Conservation (phyloP, 2,888 invertebrate species). For the Apomyelois bistriatella region DNA sequence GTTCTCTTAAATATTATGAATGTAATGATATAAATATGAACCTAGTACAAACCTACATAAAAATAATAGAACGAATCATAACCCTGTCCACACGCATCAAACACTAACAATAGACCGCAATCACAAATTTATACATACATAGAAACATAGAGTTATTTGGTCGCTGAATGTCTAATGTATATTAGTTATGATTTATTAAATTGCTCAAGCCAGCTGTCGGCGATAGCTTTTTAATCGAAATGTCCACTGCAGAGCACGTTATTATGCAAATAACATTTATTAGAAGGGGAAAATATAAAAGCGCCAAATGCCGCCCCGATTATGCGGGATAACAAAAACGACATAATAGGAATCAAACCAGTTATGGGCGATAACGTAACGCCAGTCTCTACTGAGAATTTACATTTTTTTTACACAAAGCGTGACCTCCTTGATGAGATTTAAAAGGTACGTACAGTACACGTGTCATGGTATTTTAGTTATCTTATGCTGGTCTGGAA, state of each 20-base stretch:
- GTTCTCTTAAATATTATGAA: too few species aligned
- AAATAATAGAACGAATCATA: too few species aligned
- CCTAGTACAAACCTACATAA: too few species aligned
- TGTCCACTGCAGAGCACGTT: neutral
- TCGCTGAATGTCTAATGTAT: neutral
- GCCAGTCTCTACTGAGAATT: neutral
- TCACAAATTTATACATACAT: too few species aligned
- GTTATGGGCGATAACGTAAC: neutral
- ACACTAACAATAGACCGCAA: too few species aligned
- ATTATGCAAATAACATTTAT: conserved; percentile 6
- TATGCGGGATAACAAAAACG: neutral
- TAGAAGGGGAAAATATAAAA: conserved; percentile 5
- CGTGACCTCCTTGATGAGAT: neutral
- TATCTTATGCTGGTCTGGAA: too few species aligned
- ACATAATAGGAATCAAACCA: conserved; percentile 1
- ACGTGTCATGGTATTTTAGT: neutral
- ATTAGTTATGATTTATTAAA: neutral
- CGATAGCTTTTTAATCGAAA: neutral
- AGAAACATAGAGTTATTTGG: neutral
- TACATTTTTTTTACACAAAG: neutral
- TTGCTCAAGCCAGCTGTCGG: neutral
- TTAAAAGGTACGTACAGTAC: neutral
- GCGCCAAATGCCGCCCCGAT: neutral
- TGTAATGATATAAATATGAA: too few species aligned
- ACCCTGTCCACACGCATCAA: too few species aligned